Evolutionary conservation across 2,888 invertebrate species (phyloP), one percentile per base, ranked within the genome.

Genomic region (Punctoribates punctum): DNA sequence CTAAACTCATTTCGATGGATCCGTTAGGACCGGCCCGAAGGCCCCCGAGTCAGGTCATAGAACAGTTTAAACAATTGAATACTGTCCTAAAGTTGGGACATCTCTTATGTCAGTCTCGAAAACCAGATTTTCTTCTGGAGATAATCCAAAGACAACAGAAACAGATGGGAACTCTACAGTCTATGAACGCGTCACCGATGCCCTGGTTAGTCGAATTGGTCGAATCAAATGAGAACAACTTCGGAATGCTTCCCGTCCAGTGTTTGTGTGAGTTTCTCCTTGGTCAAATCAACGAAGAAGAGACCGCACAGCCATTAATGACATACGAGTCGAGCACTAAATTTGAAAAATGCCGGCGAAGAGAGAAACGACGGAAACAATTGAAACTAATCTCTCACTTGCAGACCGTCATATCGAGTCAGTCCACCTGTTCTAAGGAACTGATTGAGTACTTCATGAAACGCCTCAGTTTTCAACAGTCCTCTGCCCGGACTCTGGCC

Each of bases 141-240:
- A 92, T 97, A 78, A 96, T 97, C 83, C 92, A 95, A 81, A 85
- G 94, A 27, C 88, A 88, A 82, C 77, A 91, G 92, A 83, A 57
- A 51, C 73, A 65, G 27, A 62, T n/a, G 15, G 25, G 54, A 46
- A 9, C 20, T 9, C 1, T 17, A 38, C 25, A 23, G 27, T 34
- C 75, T 38, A 23, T 38, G 0, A 25, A 20, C 9, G 73, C 42
- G 15, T 11, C 46, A 80, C 94, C 96, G 57, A 95, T 96, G 94
- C 96, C 96, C 4, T 97, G 97, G 97, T 86, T 97, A 78, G 94
- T 95, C 11, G 94, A 96, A 83, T 86, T 97, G 78, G 93, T 97
- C 17, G 91, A 95, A 81, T 93, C 92, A 81, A 93, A 93, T 80
- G 95, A 95, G 82, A 91, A 93, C 0, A 91, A 93, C 23, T 87